These are phyloP conservation scores for Cirrhinus molitorella DNA, from an alignment of 2,797 vertebrate genomes.

Conservation along the genomic window DNA sequence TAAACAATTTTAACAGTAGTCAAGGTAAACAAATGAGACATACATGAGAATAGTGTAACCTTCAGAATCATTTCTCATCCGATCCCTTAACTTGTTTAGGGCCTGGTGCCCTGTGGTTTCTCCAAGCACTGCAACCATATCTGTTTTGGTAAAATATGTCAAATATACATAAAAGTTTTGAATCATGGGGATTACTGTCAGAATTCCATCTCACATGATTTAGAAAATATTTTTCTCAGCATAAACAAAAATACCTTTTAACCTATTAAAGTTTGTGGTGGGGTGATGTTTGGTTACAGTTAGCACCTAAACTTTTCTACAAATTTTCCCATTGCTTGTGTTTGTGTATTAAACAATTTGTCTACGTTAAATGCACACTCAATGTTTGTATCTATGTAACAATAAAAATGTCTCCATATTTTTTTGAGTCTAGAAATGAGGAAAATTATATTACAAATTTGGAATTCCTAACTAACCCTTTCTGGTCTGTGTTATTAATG, in stretches of 20 bases:
- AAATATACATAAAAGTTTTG: background rate
- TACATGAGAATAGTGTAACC: slow-evolving; percentile 88
- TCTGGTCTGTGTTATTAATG: background rate
- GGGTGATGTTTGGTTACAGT: slow-evolving; percentile 3
- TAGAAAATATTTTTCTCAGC: background rate
- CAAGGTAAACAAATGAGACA: slow-evolving; percentile 54
- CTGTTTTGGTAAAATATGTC: slow-evolving; percentile 73
- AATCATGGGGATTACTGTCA: background rate
- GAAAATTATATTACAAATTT: background rate
- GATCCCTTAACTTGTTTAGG: slow-evolving; percentile 83
- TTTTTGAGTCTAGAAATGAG: background rate
- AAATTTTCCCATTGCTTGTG: background rate
- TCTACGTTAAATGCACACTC: background rate
- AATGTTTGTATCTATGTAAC: background rate
- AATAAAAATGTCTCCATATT: background rate
- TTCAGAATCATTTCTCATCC: slow-evolving; percentile 90
- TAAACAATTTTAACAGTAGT: slow-evolving; percentile 9
- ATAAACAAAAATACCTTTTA: background rate
- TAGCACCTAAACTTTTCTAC: too few species aligned
- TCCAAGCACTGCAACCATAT: slow-evolving; percentile 97
- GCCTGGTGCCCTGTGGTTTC: slow-evolving; percentile 90
- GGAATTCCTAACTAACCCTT: background rate
- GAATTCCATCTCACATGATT: background rate
- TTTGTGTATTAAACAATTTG: background rate
- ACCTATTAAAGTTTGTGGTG: background rate